Base-by-base conservation (phyloP, 2,888 invertebrate genomes). In the Andricus curvator region DNA sequence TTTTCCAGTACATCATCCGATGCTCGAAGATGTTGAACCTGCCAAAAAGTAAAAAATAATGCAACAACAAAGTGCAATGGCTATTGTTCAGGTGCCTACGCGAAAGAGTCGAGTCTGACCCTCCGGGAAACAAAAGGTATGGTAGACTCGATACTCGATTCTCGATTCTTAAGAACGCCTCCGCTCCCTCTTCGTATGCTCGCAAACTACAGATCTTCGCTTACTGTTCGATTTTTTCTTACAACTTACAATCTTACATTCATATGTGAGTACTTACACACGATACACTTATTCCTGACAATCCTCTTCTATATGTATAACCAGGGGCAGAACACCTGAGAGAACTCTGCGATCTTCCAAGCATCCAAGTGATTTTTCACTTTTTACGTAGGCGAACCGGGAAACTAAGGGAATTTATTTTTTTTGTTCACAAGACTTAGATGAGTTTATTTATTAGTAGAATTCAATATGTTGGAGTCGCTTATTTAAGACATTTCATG, bases 131-230 rank as follows among this genome's bases (percentile, higher is more conserved):
- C 83, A 84, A 84, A 84, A 83, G 84, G 83, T 79, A 80, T 82
- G 84, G 78, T 83, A 82, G 80, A 82, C 83, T 83, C 81, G 83
- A 83, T 80, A 83, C 82, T 83, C 79, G 83, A 84, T 84, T 83
- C 84, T 84, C 74, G 84, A 84, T 84, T 84, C 83, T 83, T 82
- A 76, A 83, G 84, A 81, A 82, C 84, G 82, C 82, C 84, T 81
- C 82, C 80, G 82, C 82, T 84, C 82, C 79, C 80, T 82, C 84
- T 81, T 82, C 78, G 84, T 82, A 79, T 79, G 81, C 80, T 82
- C 82, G 78, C 79, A 82, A 84, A 82, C 82, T 82, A 78, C 84
- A 80, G 81, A 82, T 84, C 82, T 76, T 82, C 79, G 82, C 81
- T 81, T 82, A 82, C 82, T 82, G 81, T 84, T 84, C 79, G 80